Base-by-base conservation (phyloP, 2,888 invertebrate species). In the Erpobdella octoculata region DNA sequence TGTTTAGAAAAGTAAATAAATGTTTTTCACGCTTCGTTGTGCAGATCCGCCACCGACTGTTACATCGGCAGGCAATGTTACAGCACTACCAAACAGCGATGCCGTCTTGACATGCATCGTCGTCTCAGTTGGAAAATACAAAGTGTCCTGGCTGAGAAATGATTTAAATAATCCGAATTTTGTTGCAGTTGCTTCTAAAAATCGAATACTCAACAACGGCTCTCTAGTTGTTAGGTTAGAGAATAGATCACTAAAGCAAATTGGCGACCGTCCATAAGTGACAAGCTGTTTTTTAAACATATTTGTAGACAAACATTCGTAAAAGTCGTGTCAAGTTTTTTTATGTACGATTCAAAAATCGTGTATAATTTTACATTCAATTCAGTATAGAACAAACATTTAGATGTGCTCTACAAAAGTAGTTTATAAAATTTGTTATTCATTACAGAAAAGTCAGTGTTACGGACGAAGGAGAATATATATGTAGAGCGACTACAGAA, bases 1-100 rank as follows among this genome's bases (percentile, higher is more conserved):
- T 15, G 46, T 41, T 41, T 41, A 41, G 46, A 15, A n/a, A 41
- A 41, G 46, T 15, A 15, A 15, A 15, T 41, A 12, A 41, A 41
- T 15, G n/a, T 12, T 15, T 41, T 41, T 41, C n/a, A 41, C 12
- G n/a, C 12, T 41, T 59, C 28, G 21, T 18, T 21, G 12, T 76
- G 68, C 78, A 85, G 86, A 86, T 75, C 85, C 86, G 0, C 85
- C 86, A 1, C 86, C 86, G 2, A 78, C 79, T 33, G 84, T 86
- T 37, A 75, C 79, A 2, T 78, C 79, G 5, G 78, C 83, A 2
- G 74, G 78, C 28, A 85, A 86, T 77, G 82, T 81, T 15, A 83
- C 85, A 1, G 83, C 83, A 1, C 75, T 82, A 28, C 81, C 84
- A 2, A 83, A 83, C 8, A 76, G 79, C 1, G 77, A 80, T 25